A percentile compares a stretch with the other conserved stretches of the same genome.
Evolutionary conservation across 2,113 vertebrate genomes (phyloP).

Genomic region (Hystrix brachyura): DNA sequence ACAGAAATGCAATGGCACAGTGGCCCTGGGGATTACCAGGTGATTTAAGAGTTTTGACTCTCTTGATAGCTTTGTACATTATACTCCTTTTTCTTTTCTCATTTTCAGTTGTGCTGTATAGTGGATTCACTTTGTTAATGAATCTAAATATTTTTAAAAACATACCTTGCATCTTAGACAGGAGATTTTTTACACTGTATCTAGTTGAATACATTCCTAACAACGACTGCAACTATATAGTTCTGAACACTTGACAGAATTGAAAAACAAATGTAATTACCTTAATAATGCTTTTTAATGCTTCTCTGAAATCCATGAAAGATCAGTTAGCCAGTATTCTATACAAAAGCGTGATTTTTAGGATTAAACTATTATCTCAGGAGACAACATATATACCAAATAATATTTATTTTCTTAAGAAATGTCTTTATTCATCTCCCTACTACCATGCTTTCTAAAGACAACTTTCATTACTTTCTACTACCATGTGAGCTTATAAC

Average conservation of each 20-base stretch:
- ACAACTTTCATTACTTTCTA: background rate
- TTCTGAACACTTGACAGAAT: constrained; percentile 56
- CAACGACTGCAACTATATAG: background rate
- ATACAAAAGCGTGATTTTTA: background rate
- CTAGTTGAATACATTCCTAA: background rate
- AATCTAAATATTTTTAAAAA: background rate
- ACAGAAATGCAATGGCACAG: background rate
- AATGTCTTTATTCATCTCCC: background rate
- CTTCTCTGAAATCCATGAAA: background rate
- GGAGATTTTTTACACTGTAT: background rate
- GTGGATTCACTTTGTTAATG: background rate
- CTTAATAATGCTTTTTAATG: constrained; percentile 9
- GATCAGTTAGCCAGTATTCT: background rate
- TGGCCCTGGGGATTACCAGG: background rate
- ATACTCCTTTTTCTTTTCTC: background rate
- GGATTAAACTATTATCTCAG: background rate
- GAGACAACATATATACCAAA: background rate
- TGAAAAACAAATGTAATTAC: background rate
- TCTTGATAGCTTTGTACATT: background rate
- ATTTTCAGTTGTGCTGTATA: constrained; percentile 2
- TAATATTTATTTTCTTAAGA: background rate
- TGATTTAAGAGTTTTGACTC: background rate
- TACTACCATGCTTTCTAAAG: background rate
- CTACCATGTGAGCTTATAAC: background rate
- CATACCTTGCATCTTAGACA: background rate